Base-by-base conservation (phyloP, 2,797 vertebrate genomes). In the Sebastes oblongus region DNA sequence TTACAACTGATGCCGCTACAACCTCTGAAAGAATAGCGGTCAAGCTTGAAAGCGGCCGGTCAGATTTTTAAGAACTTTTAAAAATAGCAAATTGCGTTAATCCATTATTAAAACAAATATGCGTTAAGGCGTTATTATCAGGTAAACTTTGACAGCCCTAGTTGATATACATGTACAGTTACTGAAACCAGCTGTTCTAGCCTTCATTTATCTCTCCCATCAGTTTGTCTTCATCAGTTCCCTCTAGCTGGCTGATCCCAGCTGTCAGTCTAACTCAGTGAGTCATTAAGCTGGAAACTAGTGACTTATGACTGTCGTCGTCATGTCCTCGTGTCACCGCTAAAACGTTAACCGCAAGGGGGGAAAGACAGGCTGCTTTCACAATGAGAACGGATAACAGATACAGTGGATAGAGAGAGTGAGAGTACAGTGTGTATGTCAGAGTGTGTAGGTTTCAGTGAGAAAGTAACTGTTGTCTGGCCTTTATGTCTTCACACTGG, bases 211-310 rank as follows among this genome's bases (percentile, higher is more conserved):
- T n/a, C 74, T 59, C 68, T 58, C 13, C 50, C 16, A 55, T 65
- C 59, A 8, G 50, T 65, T 69, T 1, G 3, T 42, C 74, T 46
- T 66, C 36, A 20, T 78, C 56, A 20, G 24, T n/a, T 64, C 81
- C 12, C 78, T 50, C 42, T 13, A 54, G 56, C 84, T 29, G 62
- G 32, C 50, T 54, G 61, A 52, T 11, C 62, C 22, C 72, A 70
- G 66, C 72, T 64, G 72, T 73, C 79, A 52, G 60, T 62, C 68
- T 24, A 10, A 69, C 22, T 66, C 69, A 32, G 30, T 0, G 30
- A 74, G 24, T 67, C 68, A 65, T 54, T 64, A 80, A 27, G 24
- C 30, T 75, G 73, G 66, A 75, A 68, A 64, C 59, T 6, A 20
- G 54, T 34, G 34, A 81, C 68, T 75, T 80, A 46, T 60, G 73